phyloP scores from a whole-genome alignment of 2,113 vertebrate species.

The Bettongia penicillata region DNA sequence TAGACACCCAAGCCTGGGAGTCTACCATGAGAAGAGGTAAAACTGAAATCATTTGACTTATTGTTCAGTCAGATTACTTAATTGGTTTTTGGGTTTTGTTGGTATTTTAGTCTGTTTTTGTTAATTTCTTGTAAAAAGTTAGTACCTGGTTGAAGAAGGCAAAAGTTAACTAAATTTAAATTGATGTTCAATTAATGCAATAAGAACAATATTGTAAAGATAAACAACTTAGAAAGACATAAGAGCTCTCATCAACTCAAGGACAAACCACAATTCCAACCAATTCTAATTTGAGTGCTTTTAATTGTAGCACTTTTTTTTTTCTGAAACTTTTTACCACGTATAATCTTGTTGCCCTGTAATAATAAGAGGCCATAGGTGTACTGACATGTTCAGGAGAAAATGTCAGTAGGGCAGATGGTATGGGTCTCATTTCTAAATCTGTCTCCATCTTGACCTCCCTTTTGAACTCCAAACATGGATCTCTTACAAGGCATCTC shows the following conservation, averaged over 20 bases:
- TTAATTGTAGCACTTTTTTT: no score
- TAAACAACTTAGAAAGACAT: background rate
- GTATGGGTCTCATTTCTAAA: no score
- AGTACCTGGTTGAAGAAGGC: background rate
- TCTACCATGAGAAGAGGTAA: background rate
- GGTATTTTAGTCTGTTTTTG: background rate
- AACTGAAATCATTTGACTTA: background rate
- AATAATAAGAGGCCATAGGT: no score
- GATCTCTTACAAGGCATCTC: no score
- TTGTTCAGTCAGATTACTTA: background rate
- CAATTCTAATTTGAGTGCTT: no score
- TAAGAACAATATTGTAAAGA: background rate
- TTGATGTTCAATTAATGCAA: background rate
- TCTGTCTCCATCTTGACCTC: no score
- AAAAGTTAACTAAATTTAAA: background rate
- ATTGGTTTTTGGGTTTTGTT: background rate
- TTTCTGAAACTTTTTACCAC: no score
- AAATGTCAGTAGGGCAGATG: no score
- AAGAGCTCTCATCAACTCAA: background rate
- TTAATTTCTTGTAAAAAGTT: background rate
- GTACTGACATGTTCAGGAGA: no score
- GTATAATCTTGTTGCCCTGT: no score
- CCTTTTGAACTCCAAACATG: no score
- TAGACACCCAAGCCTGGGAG: background rate
- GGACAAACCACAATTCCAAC: no score